phyloP scores from a whole-genome alignment of 2,888 invertebrate species.

The Nyleta sp. region DNA sequence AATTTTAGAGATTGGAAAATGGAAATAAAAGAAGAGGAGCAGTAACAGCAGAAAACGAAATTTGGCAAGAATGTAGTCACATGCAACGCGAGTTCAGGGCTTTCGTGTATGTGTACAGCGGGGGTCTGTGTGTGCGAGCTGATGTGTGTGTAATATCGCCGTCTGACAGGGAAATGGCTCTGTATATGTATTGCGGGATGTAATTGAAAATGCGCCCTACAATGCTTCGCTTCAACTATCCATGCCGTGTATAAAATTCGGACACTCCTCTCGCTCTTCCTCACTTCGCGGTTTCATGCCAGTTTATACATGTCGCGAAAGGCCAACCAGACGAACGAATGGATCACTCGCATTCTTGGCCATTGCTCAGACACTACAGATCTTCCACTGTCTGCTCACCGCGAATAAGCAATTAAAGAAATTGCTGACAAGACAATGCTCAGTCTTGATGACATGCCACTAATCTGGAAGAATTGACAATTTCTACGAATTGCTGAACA shows the following conservation, averaged over 20 bases:
- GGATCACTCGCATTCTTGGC: slow-evolving; percentile 59
- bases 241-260: slow-evolving; percentile 50
- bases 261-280: slow-evolving; percentile 39
- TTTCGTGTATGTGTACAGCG: slow-evolving; percentile 9
- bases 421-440: slow-evolving; percentile 61
- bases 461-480: slow-evolving; percentile 44
- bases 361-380: slow-evolving; percentile 51
- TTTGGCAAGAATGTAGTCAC: slow-evolving; percentile 52
- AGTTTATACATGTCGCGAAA: slow-evolving; percentile 57
- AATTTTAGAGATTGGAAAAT: slow-evolving; percentile 47
- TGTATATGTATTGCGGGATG: slow-evolving; percentile 53
- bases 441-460: slow-evolving; percentile 43
- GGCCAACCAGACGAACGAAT: slow-evolving; percentile 46
- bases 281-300: slow-evolving; percentile 56
- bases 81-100: slow-evolving; percentile 28
- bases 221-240: slow-evolving; percentile 45
- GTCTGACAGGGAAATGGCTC: slow-evolving; percentile 46
- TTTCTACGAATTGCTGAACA: slow-evolving; percentile 29
- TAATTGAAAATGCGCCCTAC: slow-evolving; percentile 62
- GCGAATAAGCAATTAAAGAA: slow-evolving; percentile 62
- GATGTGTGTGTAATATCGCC: slow-evolving; percentile 40
- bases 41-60: slow-evolving; percentile 52
- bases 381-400: slow-evolving; percentile 39
- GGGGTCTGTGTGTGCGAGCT: neutral
- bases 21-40: slow-evolving; percentile 50